Base-by-base conservation (phyloP, 1,140 invertebrate species). In the Bradysia coprophila region DNA sequence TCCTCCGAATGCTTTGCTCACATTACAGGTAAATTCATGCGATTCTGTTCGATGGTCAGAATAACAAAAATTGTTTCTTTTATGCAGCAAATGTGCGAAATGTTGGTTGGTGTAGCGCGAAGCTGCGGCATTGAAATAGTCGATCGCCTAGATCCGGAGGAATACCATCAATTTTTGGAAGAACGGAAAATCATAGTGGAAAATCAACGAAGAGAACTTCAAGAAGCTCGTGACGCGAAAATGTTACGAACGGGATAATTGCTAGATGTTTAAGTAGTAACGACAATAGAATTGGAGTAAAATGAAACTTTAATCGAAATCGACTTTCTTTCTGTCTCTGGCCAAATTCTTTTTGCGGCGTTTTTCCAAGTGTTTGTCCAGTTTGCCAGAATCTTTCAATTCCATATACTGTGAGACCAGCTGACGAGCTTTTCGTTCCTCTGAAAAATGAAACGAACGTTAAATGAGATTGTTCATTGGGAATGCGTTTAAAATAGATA, bases 201-300 rank as follows among this genome's bases (percentile, higher is more conserved):
- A 49, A 58, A 83, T 55, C 83, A 92, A 61, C 70, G 79, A 48
- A 72, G 76, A 56, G 69, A 78, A 54, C 62, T 94, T 38, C 74
- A 88, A 65, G 89, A 90, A 60, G 76, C 78, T 51, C 80, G 81
- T 64, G 86, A 94, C 68, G 81, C 88, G 1, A 96, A 95, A 71
- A 76, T 97, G 73, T 73, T 96, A 43, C 70, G 92, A 65, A 85
- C 79, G 43, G 71, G 52, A 44, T 73, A 67, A 51, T 33, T 21
- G 6, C 33, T 15, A 31, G n/a, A 31, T n/a, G 28, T 9, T 9
- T 9, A n/a, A 31, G 28, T 31, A 31, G 28, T 31, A 9, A 31
- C 28, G 28, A n/a, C 18, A 10, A 13, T n/a, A 15, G 40, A 44
- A 43, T 28, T 33, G 37, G 39, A 20, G 28, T 42, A 37, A 18